phyloP scores from a whole-genome alignment of 1,140 invertebrate genomes.

The Homalodisca vitripennis region DNA sequence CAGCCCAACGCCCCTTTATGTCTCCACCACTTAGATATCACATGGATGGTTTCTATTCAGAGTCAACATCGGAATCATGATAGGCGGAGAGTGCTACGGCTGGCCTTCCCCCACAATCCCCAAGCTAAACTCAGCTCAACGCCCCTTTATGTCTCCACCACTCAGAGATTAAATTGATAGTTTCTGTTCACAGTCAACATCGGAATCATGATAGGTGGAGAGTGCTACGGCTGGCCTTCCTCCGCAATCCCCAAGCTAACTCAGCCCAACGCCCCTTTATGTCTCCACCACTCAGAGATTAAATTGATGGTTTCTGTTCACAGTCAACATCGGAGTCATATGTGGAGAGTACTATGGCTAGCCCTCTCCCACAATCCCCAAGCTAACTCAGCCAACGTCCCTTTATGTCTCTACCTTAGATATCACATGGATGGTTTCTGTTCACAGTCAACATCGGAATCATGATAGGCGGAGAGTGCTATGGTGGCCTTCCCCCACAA shows the following conservation, averaged over 20 bases:
- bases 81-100: conserved; percentile 49
- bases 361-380: too few relatives aligned
- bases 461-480: conserved; percentile 42
- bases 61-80: conserved; percentile 52
- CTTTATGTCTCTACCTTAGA: too few relatives aligned
- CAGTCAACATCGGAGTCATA: too few relatives aligned
- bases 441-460: conserved; percentile 52
- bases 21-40: too few relatives aligned
- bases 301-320: conserved; percentile 35
- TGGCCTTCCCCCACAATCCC: conserved; percentile 74
- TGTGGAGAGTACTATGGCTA: too few relatives aligned
- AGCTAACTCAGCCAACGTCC: too few relatives aligned
- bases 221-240: conserved; percentile 69
- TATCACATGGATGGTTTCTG: neutral
- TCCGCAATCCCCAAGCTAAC: conserved; percentile 61
- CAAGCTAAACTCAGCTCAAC: conserved; percentile 49
- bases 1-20: too few relatives aligned
- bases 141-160: conserved; percentile 27
- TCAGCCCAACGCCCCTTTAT: conserved; percentile 4
- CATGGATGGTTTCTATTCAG: neutral
- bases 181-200: conserved; percentile 51
- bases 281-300: conserved; percentile 17
- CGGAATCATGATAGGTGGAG: conserved; percentile 36
- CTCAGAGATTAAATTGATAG: conserved; percentile 30
- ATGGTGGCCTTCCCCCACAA: conserved; percentile 75